Base-by-base conservation (phyloP, 2,888 invertebrate species). In the Heteromyza rotundicornis region DNA sequence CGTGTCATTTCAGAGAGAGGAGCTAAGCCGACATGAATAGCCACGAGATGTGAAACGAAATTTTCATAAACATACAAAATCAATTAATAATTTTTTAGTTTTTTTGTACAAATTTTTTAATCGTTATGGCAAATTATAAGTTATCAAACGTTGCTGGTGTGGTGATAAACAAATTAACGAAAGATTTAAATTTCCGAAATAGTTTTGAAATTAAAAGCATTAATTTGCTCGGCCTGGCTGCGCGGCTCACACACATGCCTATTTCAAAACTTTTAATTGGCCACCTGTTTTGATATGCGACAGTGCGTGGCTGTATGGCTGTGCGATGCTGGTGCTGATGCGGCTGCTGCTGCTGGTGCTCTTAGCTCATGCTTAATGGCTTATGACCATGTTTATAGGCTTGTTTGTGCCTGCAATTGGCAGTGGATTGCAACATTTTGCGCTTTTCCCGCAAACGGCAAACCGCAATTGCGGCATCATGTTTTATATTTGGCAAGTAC, bases 351-450 rank as follows among this genome's bases (percentile, higher is more conserved):
- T 51, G 58, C 40, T 8, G 44, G 57, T 64, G n/a, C 59, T 60
- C 66, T 60, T 66, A 22, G 36, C 36, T 51, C 50, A 17, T 27
- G 24, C 20, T 20, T n/a, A 51, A 62, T 56, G 57, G 63, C 72
- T 72, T 68, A 69, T 67, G 72, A 69, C 14, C 40, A 40, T n/a
- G 40, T 14, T 40, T n/a, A 7, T 3, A 40, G 5, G 40, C n/a
- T 3, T 40, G 10, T 40, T 3, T 3, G 12, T 52, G 14, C 7
- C 27, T 20, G 10, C 63, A 67, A 67, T 64, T 67, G 67, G 67
- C 59, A 67, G 64, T 67, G 67, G n/a, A 67, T 67, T 64, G 62
- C 67, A 67, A 64, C 67, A 67, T 63, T 67, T 63, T 62, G 10
- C n/a, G n/a, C 5, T 40, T 40, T 40, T 40, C 40, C 40, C n/a